A percentile compares a stretch with the other conserved stretches of the same genome.
These are phyloP conservation scores for Oreochromis aureus DNA, from an alignment of 2,113 vertebrate genomes.

Conservation along the genomic window DNA sequence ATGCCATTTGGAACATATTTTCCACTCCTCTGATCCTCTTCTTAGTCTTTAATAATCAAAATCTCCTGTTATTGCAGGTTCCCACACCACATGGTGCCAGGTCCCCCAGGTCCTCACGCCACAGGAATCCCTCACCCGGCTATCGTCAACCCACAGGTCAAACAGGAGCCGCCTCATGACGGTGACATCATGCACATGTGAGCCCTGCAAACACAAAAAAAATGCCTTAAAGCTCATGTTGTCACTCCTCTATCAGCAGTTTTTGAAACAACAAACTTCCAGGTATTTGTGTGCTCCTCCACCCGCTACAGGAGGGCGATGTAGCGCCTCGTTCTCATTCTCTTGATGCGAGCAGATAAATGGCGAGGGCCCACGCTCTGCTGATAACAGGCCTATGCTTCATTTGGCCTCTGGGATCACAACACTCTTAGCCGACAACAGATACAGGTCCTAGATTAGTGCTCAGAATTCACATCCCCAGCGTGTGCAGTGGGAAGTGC, in stretches of 20 bases:
- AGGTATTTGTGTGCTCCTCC: constrained; percentile 29
- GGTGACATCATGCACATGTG: constrained; percentile 97
- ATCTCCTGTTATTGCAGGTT: constrained; percentile 77
- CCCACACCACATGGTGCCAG: constrained; percentile 98
- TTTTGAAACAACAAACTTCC: constrained; percentile 14
- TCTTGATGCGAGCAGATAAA: constrained; percentile 60
- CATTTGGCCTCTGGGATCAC: constrained; percentile 59
- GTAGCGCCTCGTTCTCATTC: constrained; percentile 34
- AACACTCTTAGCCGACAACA: constrained; percentile 41
- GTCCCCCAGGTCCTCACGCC: constrained; percentile 91
- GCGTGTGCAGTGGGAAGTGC: constrained; percentile 10
- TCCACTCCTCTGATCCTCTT: background rate
- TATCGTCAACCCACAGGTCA: constrained; percentile 98
- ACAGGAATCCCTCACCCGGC: constrained; percentile 98
- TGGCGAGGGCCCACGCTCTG: constrained; percentile 12
- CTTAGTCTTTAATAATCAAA: background rate
- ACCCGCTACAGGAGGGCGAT: background rate
- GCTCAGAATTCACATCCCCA: constrained; percentile 20
- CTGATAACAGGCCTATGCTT: constrained; percentile 61
- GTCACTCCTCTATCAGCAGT: background rate
- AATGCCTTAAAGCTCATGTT: background rate
- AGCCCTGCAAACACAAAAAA: constrained; percentile 60
- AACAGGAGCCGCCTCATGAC: constrained; percentile 95
- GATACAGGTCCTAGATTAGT: constrained; percentile 54
- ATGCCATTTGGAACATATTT: background rate